These are phyloP conservation scores for Ornithoptera alexandrae DNA, from an alignment of 2,888 invertebrate species.

Conservation along the genomic window DNA sequence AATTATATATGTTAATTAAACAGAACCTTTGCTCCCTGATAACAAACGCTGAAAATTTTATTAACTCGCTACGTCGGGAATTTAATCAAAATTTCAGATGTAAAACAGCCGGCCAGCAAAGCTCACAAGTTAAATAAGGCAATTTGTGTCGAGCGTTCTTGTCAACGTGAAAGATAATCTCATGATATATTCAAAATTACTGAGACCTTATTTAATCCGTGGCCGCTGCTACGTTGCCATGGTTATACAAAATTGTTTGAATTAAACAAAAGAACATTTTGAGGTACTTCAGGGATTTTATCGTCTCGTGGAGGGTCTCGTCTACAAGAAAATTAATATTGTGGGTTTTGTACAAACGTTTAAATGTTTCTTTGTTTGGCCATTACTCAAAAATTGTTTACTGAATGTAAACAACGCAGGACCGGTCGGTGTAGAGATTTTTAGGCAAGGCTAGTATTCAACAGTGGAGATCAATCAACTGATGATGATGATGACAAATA, in stretches of 20 bases:
- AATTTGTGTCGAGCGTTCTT: conserved; percentile 5
- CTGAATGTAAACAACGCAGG: no score
- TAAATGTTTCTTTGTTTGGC: neutral
- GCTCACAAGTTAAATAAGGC: conserved; percentile 7
- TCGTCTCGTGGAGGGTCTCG: neutral
- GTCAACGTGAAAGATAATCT: conserved; percentile 6
- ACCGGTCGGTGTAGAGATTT: no score
- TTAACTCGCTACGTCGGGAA: conserved; percentile 1
- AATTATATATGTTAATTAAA: conserved; percentile 16
- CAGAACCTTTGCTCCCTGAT: conserved; percentile 6
- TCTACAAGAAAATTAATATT: neutral
- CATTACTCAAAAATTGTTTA: no score
- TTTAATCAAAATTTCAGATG: conserved; percentile 13
- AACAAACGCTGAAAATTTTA: conserved; percentile 9
- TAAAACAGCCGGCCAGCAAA: conserved; percentile 3
- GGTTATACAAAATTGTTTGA: conserved; percentile 1
- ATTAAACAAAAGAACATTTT: conserved; percentile 6
- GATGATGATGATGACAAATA: no score
- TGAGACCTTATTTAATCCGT: conserved; percentile 3
- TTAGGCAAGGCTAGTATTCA: no score
- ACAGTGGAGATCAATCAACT: no score
- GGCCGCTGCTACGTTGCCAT: neutral
- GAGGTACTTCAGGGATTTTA: neutral
- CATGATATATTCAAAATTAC: conserved; percentile 7
- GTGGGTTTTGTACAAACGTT: neutral